Evolutionary conservation across 2,888 invertebrate genomes (phyloP).

Genomic region (Luperina nickerlii): DNA sequence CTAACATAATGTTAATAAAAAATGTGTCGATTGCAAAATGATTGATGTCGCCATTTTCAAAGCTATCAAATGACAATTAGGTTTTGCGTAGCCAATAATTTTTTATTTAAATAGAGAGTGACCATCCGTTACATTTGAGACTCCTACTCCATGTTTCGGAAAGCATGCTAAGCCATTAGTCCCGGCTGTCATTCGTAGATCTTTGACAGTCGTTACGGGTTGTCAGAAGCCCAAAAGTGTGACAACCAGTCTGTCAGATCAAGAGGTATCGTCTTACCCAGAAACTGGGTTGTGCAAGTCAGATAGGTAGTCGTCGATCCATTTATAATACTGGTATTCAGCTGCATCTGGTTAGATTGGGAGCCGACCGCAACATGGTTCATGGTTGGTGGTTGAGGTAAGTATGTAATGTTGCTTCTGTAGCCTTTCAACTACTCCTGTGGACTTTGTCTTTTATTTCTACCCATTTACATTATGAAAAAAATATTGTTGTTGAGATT

Average conservation of each 20-base stretch:
- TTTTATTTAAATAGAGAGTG: constrained; percentile 23
- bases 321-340: too few relatives aligned
- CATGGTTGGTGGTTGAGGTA: too few relatives aligned
- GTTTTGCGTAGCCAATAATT: constrained; percentile 14
- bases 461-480: too few relatives aligned
- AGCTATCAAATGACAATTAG: constrained; percentile 67
- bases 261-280: too few relatives aligned
- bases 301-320: too few relatives aligned
- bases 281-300: too few relatives aligned
- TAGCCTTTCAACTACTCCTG: not conserved
- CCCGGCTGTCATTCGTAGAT: not conserved
- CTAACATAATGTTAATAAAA: too few relatives aligned
- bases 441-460: not conserved
- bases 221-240: not conserved
- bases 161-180: not conserved
- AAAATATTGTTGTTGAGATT: too few relatives aligned
- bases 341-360: too few relatives aligned
- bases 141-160: not conserved
- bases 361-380: too few relatives aligned
- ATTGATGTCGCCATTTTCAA: constrained; percentile 57
- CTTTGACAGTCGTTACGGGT: not conserved
- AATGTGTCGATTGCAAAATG: constrained; percentile 62
- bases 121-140: not conserved
- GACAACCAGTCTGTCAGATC: too few relatives aligned
- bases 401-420: not conserved